Evolutionary conservation across 1,140 invertebrate species (phyloP).

Genomic region (Tetraneura akinire): DNA sequence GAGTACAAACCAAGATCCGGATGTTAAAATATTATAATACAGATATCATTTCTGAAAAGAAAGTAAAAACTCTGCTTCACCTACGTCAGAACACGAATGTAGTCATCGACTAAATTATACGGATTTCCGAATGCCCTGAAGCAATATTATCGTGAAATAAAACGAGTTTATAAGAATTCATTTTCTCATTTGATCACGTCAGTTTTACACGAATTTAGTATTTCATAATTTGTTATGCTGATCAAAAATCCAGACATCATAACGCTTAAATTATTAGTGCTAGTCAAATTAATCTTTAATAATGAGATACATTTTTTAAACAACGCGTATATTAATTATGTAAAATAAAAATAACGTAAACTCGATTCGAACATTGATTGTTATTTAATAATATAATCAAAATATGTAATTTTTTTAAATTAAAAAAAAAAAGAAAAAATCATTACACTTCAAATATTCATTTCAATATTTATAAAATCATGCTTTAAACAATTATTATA

Average conservation of each 20-base stretch:
- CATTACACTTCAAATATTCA: too few species aligned
- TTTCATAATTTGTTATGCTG: not conserved
- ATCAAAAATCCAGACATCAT: not conserved
- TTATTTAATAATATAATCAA: too few species aligned
- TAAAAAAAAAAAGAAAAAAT: too few species aligned
- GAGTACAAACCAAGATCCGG: too few species aligned
- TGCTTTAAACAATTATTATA: too few species aligned
- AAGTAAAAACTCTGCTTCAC: conserved; percentile 6
- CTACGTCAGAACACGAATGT: conserved; percentile 19
- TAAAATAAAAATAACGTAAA: too few species aligned
- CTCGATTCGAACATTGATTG: too few species aligned
- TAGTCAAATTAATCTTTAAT: too few species aligned
- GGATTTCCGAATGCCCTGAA: not conserved
- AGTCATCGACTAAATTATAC: not conserved
- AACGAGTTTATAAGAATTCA: conserved; percentile 4
- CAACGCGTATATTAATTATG: not conserved
- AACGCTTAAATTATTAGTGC: too few species aligned
- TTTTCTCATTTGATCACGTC: not conserved
- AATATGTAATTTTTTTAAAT: too few species aligned
- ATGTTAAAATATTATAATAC: too few species aligned
- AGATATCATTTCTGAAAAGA: conserved; percentile 16
- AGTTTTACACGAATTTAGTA: not conserved
- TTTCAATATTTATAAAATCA: too few species aligned
- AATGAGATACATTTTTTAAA: not conserved
- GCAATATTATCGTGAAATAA: not conserved